Base-by-base conservation (phyloP, 2,888 invertebrate genomes). In the Plutella xylostella region DNA sequence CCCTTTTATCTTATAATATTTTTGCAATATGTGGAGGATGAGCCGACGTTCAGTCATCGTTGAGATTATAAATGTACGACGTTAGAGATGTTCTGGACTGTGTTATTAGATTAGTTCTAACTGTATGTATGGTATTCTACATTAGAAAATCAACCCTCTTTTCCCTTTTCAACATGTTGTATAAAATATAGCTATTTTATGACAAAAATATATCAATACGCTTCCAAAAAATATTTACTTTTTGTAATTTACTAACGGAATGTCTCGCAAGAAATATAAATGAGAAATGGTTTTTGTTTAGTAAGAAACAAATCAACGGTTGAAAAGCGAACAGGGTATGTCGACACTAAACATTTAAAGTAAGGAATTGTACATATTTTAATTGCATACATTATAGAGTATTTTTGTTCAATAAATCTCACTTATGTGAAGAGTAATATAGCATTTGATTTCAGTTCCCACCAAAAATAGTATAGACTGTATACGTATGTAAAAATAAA, bases 251-350 rank as follows among this genome's bases (percentile, higher is more conserved):
- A 34, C 28, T 34, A 17, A 15, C 17, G 15, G 3, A 53, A 54
- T 55, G 52, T 71, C 74, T 76, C 75, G 72, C 74, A 72, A 63
- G 57, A n/a, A n/a, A n/a, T n/a, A 60, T 58, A 61, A 53, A 58
- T 57, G 55, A 22, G 20, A 14, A 34, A 34, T 57, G 57, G 53
- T 58, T 56, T 64, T 57, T 55, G 43, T 57, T 58, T 55, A n/a
- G n/a, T n/a, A n/a, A n/a, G n/a, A n/a, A n/a, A n/a, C n/a, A 65
- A 65, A 60, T 67, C 82, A 82, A 80, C 82, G 68, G 78, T 82
- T 82, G 82, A 82, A 83, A 82, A 82, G 82, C 62, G 78, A 78
- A 76, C 79, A 80, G 82, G 82, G 78, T 80, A 78, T 73, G 68
- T 79, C 70, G 65, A 72, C 65, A 66, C 65, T 78, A 78, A 80